phyloP scores from a whole-genome alignment of 2,797 vertebrate species.

The Cuniculus paca region DNA sequence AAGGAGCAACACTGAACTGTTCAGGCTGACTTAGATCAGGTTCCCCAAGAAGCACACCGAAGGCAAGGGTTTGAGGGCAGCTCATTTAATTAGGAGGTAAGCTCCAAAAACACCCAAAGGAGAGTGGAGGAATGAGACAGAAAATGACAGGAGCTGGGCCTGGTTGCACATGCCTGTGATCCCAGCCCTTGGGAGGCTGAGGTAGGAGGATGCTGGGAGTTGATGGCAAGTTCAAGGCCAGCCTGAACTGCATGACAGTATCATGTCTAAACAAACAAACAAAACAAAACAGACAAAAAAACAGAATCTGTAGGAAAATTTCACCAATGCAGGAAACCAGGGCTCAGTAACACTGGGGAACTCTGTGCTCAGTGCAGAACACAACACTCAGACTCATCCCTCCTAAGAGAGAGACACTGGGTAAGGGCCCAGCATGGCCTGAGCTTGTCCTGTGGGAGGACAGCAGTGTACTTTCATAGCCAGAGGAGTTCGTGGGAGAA shows the following conservation, averaged over 20 bases:
- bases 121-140: neutral
- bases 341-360: neutral
- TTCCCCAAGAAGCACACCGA: neutral
- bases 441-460: neutral
- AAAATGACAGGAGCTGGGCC: neutral
- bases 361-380: neutral
- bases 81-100: neutral
- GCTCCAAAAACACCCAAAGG: neutral
- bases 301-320: neutral
- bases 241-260: neutral
- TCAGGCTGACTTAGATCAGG: neutral
- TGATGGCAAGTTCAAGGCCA: neutral
- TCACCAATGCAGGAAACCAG: neutral
- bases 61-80: neutral
- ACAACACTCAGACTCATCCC: fast-evolving
- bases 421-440: neutral
- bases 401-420: neutral
- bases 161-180: neutral
- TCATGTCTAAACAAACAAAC: neutral
- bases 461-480: fast-evolving
- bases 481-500: neutral
- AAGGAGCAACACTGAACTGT: neutral
- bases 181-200: neutral
- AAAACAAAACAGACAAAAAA: too few species aligned
- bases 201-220: neutral